Evolutionary conservation across 2,888 invertebrate species (phyloP), one percentile per base, ranked within the genome.

Genomic region (Drosophila acutilabella): DNA sequence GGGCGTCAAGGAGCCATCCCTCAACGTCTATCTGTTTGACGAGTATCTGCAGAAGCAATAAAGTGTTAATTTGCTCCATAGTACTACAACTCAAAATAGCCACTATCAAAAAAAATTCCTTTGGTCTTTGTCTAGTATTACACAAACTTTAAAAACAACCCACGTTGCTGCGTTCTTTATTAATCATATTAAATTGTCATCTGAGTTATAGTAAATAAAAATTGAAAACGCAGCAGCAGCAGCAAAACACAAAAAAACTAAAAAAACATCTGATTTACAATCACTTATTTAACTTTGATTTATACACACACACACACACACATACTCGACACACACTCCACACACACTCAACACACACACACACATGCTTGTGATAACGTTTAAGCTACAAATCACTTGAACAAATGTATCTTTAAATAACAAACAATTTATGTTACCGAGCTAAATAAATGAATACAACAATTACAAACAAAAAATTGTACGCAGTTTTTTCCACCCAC

Each of bases 21-120:
- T 97, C 60, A 93, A 95, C 10, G 90, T 96, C 65, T 96, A 94
- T 89, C 90, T 97, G 79, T 97, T 96, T 90, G 97, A 97, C 92
- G 96, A 96, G 89, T 92, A 92, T 70, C 88, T 92, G 79, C 88
- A 90, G 71, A 92, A 92, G 83, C 90, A 91, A 73, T 92, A 91
- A 91, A 69, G 42, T 51, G 58, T 68, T 65, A 30, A 30, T 38
- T 10, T 41, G 58, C 38, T 33, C 5, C 14, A 14, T 11, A 52
- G 13, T 42, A 23, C 48, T 36, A 57, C 56, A 74, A 71, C 47
- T 42, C 54, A 3, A 41, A 26, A 47, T 71, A 66, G 60, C 52
- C 7, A 50, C 59, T 68, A 71, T 76, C 62, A 30, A 70, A 73
- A 74, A 13, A 60, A 53, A 38, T 45, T 58, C 30, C 30, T 6